These are phyloP conservation scores for Ruditapes philippinarum DNA, from an alignment of 1,140 invertebrate genomes.

Conservation along the genomic window DNA sequence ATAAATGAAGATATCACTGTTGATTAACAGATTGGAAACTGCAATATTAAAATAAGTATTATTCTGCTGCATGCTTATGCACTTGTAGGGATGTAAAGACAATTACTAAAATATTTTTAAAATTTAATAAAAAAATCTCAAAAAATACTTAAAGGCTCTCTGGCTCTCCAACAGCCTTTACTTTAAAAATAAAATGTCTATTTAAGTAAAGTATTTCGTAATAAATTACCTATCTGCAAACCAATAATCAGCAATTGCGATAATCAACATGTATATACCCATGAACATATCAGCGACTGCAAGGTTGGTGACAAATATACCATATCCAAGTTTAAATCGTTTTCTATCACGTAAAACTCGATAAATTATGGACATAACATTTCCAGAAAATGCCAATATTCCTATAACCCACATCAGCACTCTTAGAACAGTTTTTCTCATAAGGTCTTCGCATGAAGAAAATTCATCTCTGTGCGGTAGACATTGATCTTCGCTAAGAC, in stretches of 20 bases:
- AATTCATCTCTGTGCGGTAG: conserved; percentile 68
- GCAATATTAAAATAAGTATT: too few species aligned
- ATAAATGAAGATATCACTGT: background rate
- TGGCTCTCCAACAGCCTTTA: too few species aligned
- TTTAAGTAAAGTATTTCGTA: too few species aligned
- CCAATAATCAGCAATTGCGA: conserved; percentile 75
- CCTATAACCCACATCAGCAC: conserved; percentile 75
- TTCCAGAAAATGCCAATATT: conserved; percentile 68
- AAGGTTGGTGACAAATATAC: conserved; percentile 77
- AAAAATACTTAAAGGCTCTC: too few species aligned
- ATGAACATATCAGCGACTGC: conserved; percentile 80
- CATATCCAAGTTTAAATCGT: conserved; percentile 65
- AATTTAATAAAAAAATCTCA: too few species aligned
- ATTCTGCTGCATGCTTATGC: too few species aligned
- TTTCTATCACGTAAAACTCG: conserved; percentile 54
- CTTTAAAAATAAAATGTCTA: too few species aligned
- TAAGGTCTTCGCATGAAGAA: conserved; percentile 75
- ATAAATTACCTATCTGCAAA: conserved; percentile 74
- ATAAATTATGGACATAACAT: conserved; percentile 65
- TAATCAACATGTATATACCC: conserved; percentile 81
- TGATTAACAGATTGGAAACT: too few species aligned
- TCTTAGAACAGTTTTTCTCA: conserved; percentile 65
- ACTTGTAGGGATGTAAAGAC: too few species aligned
- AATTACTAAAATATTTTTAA: too few species aligned
- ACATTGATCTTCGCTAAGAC: conserved; percentile 68